phyloP scores from a whole-genome alignment of 2,888 invertebrate genomes.

The Neoitamus cyanurus region DNA sequence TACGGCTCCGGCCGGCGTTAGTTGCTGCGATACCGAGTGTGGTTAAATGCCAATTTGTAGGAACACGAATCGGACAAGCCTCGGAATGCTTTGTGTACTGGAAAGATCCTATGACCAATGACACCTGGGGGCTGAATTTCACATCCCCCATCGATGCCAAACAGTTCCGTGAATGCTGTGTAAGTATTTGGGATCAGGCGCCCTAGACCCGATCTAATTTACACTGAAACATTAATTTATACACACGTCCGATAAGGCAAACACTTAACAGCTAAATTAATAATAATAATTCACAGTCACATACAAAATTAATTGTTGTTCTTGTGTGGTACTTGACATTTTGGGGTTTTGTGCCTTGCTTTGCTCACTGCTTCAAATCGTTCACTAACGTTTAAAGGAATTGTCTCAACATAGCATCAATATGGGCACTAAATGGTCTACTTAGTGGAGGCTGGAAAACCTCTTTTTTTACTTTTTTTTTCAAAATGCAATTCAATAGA shows the following conservation, averaged over 20 bases:
- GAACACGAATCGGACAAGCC: slow-evolving; percentile 95
- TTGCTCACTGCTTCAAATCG: not conserved
- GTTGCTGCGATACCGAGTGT: not conserved
- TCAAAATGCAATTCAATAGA: too few species aligned
- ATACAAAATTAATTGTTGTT: slow-evolving; percentile 46
- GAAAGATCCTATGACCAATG: slow-evolving; percentile 97
- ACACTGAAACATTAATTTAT: slow-evolving; percentile 24
- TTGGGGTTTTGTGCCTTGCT: slow-evolving; percentile 24
- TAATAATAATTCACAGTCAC: slow-evolving; percentile 43
- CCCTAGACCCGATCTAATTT: slow-evolving; percentile 19
- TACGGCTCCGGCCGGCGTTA: not conserved
- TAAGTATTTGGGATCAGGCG: slow-evolving; percentile 72
- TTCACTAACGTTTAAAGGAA: not conserved
- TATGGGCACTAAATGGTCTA: too few species aligned
- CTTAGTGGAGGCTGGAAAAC: too few species aligned
- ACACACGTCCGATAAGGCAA: slow-evolving; percentile 29
- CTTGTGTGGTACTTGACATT: slow-evolving; percentile 27
- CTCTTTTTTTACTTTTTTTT: too few species aligned
- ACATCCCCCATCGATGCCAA: slow-evolving; percentile 97
- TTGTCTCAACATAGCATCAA: not conserved
- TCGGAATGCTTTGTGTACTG: slow-evolving; percentile 99
- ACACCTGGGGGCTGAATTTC: slow-evolving; percentile 98
- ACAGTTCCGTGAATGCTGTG: slow-evolving; percentile 96
- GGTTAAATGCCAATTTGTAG: slow-evolving; percentile 67
- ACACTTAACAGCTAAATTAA: slow-evolving; percentile 31